Evolutionary conservation across 2,797 vertebrate genomes (phyloP), one percentile per base, ranked within the genome.

Genomic region (Lates japonicus): DNA sequence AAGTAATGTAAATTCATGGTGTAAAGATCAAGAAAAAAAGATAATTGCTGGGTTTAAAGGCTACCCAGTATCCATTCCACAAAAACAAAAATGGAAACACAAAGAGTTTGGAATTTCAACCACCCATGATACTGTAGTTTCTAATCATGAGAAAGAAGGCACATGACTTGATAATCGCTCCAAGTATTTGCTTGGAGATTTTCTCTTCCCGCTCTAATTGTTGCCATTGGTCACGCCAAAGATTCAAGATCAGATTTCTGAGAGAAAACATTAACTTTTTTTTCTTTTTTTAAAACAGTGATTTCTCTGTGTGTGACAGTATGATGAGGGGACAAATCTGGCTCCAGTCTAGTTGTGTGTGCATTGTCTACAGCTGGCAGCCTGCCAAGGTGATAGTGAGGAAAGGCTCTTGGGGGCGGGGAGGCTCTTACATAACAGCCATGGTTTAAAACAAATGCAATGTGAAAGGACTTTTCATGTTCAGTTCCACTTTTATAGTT

Each of bases 81-180:
- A 44, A 39, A 78, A 61, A 37, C 20, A 62, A 69, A 81, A 68
- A 67, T 57, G 14, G 39, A 78, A 70, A 72, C 49, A 51, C 51
- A 49, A 41, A 65, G 22, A n/a, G 48, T 71, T 62, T 67, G 49
- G 64, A 74, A 62, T 65, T 71, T 58, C 19, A 62, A 55, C 37
- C 48, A 17, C 55, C 14, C 51, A 13, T 66, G 69, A 42, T 29
- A 29, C 25, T 29, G 25, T 73, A 12, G 48, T 77, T 67, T 83
- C 51, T 52, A 46, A 83, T 88, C 77, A 80, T 58, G 83, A 80
- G 82, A 74, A 78, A 67, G 41, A 31, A 78, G 51, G 20, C 89
- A 74, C 83, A 78, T 90, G 85, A 92, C 87, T 60, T 59, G 44
- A 52, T 92, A 89, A 94, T 92, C 78, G 10, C 84, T 80, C 19